These are phyloP conservation scores for Madoqua kirkii DNA, from an alignment of 2,113 vertebrate species.

Conservation along the genomic window DNA sequence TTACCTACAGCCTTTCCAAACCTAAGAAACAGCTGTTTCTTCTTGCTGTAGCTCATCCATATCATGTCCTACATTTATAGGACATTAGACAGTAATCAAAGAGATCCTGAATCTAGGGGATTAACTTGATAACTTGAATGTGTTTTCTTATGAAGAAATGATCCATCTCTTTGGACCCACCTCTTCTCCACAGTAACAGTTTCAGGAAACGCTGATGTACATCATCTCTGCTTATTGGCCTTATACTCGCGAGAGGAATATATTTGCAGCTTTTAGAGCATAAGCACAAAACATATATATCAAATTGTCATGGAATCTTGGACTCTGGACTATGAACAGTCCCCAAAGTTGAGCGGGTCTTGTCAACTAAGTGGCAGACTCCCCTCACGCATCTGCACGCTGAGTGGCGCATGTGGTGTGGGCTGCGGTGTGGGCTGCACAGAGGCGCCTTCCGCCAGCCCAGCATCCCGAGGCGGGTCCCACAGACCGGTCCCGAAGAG, in stretches of 20 bases:
- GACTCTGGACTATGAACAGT: background rate
- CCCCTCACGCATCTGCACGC: rapidly evolving
- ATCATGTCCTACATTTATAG: background rate
- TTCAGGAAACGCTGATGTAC: no score
- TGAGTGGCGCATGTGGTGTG: background rate
- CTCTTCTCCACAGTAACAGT: no score
- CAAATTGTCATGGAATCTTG: background rate
- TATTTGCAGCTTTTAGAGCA: no score
- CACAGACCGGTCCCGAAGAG: rapidly evolving
- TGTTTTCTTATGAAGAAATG: background rate
- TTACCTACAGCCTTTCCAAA: background rate
- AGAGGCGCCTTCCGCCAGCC: background rate
- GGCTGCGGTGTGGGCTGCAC: background rate
- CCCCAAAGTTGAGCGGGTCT: background rate
- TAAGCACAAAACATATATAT: no score
- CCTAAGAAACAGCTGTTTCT: background rate
- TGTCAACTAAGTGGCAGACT: background rate
- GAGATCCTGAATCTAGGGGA: background rate
- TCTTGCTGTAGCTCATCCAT: background rate
- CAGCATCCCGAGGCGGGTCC: background rate
- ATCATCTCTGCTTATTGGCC: no score
- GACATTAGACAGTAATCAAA: background rate
- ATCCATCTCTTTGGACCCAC: background rate
- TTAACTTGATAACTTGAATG: background rate
- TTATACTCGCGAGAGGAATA: no score